phyloP scores from a whole-genome alignment of 2,113 vertebrate genomes.

The Pseudorhombus dupliciocellatus region DNA sequence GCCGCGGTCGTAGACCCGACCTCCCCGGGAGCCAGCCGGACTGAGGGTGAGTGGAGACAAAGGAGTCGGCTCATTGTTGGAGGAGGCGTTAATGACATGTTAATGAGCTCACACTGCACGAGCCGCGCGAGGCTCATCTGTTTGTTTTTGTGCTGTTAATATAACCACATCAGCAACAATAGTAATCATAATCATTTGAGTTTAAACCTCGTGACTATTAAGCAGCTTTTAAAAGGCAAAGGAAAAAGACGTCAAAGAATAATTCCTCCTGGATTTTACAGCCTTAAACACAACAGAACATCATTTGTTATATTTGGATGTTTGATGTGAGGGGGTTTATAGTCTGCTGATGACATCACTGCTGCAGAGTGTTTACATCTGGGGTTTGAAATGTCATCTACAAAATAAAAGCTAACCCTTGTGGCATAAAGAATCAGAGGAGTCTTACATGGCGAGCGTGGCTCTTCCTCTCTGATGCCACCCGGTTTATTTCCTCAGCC shows the following conservation, averaged over 20 bases:
- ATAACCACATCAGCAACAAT: too few relatives aligned
- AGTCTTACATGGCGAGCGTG: neutral
- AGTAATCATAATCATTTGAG: too few relatives aligned
- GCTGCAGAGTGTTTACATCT: constrained; percentile 24
- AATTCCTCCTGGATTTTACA: neutral
- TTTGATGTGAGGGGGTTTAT: constrained; percentile 8
- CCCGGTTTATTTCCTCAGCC: constrained; percentile 50
- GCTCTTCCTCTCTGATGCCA: constrained; percentile 4
- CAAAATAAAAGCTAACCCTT: too few relatives aligned
- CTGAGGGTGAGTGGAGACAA: constrained; percentile 53
- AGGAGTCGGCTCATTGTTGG: neutral
- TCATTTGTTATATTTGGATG: constrained; percentile 17
- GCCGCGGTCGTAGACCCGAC: constrained; percentile 18
- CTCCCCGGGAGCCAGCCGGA: constrained; percentile 5
- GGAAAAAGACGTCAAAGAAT: too few relatives aligned
- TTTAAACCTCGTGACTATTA: too few relatives aligned
- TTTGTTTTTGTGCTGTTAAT: too few relatives aligned
- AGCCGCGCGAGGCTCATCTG: too few relatives aligned
- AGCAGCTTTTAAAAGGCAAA: too few relatives aligned
- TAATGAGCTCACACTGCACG: neutral
- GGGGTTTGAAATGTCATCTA: neutral
- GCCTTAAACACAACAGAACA: neutral
- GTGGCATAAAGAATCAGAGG: neutral
- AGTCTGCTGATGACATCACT: neutral
- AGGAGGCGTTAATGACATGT: neutral